Base-by-base conservation (phyloP, 2,888 invertebrate species). In the Sycophila texana region DNA sequence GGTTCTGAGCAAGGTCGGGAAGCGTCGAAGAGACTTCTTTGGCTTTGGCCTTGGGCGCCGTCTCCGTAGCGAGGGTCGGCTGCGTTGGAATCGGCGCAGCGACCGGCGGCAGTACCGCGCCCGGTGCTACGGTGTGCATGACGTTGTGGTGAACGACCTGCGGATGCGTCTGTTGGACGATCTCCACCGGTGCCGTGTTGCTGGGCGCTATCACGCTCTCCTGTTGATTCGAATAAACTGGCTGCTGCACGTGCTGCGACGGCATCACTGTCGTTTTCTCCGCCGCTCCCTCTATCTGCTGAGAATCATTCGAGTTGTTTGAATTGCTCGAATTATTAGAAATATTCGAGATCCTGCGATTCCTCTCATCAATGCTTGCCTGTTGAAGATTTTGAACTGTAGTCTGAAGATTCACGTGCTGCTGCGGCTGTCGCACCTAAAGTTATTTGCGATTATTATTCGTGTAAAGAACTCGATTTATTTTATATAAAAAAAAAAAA, bases 1-100 rank as follows among this genome's bases (percentile, higher is more conserved):
- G 83, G 84, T 90, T 90, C 82, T 90, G 89, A 3, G 89, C 90
- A 3, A 90, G 82, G 80, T 90, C 90, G 16, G 90, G 90, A 22
- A 90, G 83, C 0, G 90, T 90, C 7, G 90, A 89, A 0, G 90
- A 90, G 0, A 88, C 86, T 81, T 90, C 90, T 74, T 90, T 90
- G 1, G 87, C 81, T 77, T 90, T 90, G 0, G 83, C 55, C 75
- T 86, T 86, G 39, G 85, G 85, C 7, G 81, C 57, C 20, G 84
- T 61, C 67, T 83, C 80, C 26, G 60, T 22, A 12, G 51, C 55
- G 20, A 51, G 51, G n/a, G 60, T 65, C 16, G 80, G 68, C 53
- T 81, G 80, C n/a, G 70, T 49, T 73, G 74, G 14, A 39, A 39
- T 39, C 39, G 39, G 10, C 7, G 39, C 39, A 10, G 39, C 39